Conservation (phyloP, 2,113 vertebrate genomes). For the Capricornis sumatraensis region DNA sequence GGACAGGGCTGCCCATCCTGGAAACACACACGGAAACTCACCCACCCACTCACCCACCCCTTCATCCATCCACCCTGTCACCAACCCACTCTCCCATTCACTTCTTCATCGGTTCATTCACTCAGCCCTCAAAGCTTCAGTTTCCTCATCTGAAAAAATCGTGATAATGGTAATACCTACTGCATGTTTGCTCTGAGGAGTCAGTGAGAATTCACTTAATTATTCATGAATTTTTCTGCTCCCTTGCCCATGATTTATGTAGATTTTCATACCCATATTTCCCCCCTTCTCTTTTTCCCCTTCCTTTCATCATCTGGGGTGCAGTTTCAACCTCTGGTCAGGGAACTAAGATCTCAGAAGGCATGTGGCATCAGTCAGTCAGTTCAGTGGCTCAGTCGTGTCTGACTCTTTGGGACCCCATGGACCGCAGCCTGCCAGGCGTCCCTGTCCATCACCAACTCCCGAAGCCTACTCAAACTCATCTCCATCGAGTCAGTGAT, state of each 20-base stretch:
- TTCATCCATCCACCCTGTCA: neutral
- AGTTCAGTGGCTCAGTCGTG: neutral
- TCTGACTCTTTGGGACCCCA: neutral
- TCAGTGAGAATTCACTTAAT: neutral
- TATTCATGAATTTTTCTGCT: neutral
- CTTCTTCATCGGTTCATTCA: neutral
- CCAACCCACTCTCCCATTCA: neutral
- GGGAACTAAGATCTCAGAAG: neutral
- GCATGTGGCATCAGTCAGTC: neutral
- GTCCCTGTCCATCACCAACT: neutral
- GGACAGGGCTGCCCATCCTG: neutral
- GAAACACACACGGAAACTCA: neutral
- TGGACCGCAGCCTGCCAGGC: neutral
- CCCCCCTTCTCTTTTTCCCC: no score
- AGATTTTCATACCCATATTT: neutral
- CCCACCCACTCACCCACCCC: no score
- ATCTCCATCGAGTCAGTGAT: neutral
- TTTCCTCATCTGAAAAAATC: neutral
- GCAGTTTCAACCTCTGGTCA: neutral
- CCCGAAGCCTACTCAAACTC: neutral
- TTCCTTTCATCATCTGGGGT: neutral
- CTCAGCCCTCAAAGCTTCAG: neutral
- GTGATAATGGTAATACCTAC: neutral
- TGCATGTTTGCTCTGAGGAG: neutral
- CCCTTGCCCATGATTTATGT: no score